Evolutionary conservation across 1,140 invertebrate genomes (phyloP).

Genomic region (Mamestra configurata): DNA sequence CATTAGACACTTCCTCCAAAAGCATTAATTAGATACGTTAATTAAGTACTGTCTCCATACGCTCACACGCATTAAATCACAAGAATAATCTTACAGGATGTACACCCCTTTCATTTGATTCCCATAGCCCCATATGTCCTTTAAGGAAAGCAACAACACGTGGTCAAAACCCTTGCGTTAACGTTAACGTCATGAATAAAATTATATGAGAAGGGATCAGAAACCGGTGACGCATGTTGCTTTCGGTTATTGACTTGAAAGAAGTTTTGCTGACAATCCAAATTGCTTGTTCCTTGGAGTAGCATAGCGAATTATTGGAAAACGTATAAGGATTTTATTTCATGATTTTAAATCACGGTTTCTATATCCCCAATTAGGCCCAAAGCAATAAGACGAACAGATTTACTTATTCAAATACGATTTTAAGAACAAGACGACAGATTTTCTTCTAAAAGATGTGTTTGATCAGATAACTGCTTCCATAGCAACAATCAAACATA

Average conservation of each 20-base stretch:
- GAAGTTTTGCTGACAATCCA: background rate
- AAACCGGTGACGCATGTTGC: conserved; percentile 7
- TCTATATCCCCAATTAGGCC: too few relatives aligned
- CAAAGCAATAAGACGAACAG: too few relatives aligned
- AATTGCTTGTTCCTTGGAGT: too few relatives aligned
- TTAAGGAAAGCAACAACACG: conserved; percentile 27
- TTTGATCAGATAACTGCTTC: too few relatives aligned
- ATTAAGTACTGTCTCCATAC: conserved; percentile 30
- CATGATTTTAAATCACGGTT: too few relatives aligned
- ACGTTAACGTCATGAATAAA: conserved; percentile 39
- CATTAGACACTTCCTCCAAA: conserved; percentile 8
- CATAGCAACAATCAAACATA: too few relatives aligned
- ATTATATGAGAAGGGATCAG: conserved; percentile 39
- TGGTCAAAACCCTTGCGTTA: conserved; percentile 49
- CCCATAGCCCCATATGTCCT: conserved; percentile 44
- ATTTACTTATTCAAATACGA: too few relatives aligned
- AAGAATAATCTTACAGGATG: conserved; percentile 34
- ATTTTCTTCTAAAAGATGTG: too few relatives aligned
- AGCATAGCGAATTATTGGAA: too few relatives aligned
- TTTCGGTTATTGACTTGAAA: conserved; percentile 32
- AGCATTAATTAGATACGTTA: conserved; percentile 27
- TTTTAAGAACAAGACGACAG: too few relatives aligned
- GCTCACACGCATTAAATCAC: conserved; percentile 43
- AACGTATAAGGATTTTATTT: too few relatives aligned
- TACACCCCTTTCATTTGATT: conserved; percentile 46